Conservation (phyloP, 2,797 vertebrate species). For the Prionace glauca region DNA sequence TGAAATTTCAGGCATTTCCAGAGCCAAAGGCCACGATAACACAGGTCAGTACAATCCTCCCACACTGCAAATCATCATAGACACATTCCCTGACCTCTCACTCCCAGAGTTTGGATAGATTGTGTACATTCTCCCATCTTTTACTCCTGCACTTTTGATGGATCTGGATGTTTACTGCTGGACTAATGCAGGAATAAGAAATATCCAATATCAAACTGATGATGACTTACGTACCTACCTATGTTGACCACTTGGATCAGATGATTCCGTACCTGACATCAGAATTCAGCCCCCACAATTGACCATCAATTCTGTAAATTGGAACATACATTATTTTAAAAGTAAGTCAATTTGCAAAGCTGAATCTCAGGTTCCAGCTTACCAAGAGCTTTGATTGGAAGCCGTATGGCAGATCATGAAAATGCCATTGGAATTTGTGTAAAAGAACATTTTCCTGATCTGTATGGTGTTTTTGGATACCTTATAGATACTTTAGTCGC, state of each 20-base stretch:
- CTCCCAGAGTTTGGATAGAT: not conserved
- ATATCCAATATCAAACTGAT: not conserved
- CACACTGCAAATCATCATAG: not conserved
- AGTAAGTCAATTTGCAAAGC: not conserved
- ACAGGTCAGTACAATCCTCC: not conserved
- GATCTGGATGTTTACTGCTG: not conserved
- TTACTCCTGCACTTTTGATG: not conserved
- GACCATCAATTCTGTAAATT: constrained; percentile 11
- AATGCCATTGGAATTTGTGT: not conserved
- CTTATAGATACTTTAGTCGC: not conserved
- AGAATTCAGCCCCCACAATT: not conserved
- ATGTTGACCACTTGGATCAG: not conserved
- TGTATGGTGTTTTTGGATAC: not conserved
- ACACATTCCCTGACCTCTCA: constrained; percentile 17
- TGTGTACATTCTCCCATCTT: not conserved
- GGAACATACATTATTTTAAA: not conserved
- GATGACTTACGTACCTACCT: not conserved
- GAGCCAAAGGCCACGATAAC: constrained; percentile 26
- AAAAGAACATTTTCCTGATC: not conserved
- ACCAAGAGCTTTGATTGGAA: not conserved
- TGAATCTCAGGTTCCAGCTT: not conserved
- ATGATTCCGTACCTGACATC: not conserved
- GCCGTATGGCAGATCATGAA: not conserved
- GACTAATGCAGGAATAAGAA: not conserved
- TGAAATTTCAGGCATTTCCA: constrained; percentile 24